Base-by-base conservation (phyloP, 1,140 invertebrate species). In the Drosophila ficusphila region DNA sequence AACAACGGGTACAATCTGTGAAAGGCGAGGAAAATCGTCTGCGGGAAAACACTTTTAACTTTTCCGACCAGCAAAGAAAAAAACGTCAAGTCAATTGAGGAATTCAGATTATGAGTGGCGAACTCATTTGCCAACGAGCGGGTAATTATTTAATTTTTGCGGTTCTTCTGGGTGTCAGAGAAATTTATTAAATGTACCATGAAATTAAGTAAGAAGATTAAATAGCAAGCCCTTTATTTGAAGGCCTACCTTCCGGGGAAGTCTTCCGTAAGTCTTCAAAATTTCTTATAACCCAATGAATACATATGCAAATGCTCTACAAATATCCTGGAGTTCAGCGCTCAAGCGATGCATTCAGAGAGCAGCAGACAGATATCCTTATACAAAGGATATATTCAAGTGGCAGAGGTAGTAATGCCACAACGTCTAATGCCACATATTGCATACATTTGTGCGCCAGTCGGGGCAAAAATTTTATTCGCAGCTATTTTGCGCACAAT, bases 401-500 rank as follows among this genome's bases (percentile, higher is more conserved):
- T 57, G 23, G 47, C 29, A 16, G 19, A 39, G 27, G 38, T 33
- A 19, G 34, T 19, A 31, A 18, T 33, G 18, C 54, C 34, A 14
- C 34, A 14, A 23, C 33, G 14, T 27, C 33, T 41, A 52, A 48
- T 36, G 69, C 69, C 41, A 51, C 62, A 71, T 75, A 61, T 79
- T 75, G 77, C 77, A 79, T 79, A 79, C 77, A 79, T 79, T 75
- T 79, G 53, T 57, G 77, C 46, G 73, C 68, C 38, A 14, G 4
- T 3, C n/a, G 31, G 6, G 14, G 46, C 31, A 36, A 16, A 42
- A 75, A 85, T 83, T 79, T 85, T 85, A 85, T 85, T 79, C 76
- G 70, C 76, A 42, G 81, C 79, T 76, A 83, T 83, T 82, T 83
- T 85, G 75, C 79, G 75, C 75, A 85, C 79, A 83, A 83, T 83